Base-by-base conservation (phyloP, 2,797 vertebrate genomes). In the Esox masquinongy region DNA sequence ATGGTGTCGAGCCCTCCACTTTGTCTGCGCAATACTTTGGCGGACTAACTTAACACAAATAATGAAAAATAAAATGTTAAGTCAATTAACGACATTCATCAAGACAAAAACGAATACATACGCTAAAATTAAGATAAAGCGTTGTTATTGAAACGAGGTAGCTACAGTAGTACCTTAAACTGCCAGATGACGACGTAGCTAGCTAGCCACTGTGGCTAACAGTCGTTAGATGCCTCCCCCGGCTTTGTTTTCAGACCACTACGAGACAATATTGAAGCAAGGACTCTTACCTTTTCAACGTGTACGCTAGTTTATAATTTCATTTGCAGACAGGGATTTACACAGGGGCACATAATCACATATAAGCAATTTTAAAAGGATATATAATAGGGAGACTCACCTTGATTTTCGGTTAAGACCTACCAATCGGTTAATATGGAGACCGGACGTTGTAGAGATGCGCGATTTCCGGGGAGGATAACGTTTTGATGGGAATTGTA, bases 371-470 rank as follows among this genome's bases (percentile, higher is more conserved):
- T 34, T 17, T 16, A 31, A 14, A 67, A 17, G 31, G 31, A 36
- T 34, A 15, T 34, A 17, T 9, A 29, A 47, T 16, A 12, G 14
- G 14, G 11, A 49, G 1, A 77, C 86, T 1, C 9, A 86, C 86
- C 85, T 83, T 63, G 5, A 8, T 43, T 56, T 70, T 50, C 51
- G 43, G 72, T 3, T 15, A 59, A 36, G 64, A 22, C 17, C 36
- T 74, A n/a, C 4, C 36, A 39, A 39, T 51, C 26, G 24, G 70
- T 72, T 34, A 67, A 84, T 78, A 88, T 85, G 83, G 79, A 85
- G 85, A 51, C 59, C 16, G 15, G 8, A 0, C 8, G 59, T 16
- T n/a, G n/a, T 7, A 63, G 17, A 47, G 39, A 53, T 67, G 36
- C 14, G 8, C n/a, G 49, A 71, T 50, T 56, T 71, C 70, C 70